Evolutionary conservation across 2,797 vertebrate species (phyloP), one percentile per base, ranked within the genome.

Genomic region (Neomorphus geoffroyi): DNA sequence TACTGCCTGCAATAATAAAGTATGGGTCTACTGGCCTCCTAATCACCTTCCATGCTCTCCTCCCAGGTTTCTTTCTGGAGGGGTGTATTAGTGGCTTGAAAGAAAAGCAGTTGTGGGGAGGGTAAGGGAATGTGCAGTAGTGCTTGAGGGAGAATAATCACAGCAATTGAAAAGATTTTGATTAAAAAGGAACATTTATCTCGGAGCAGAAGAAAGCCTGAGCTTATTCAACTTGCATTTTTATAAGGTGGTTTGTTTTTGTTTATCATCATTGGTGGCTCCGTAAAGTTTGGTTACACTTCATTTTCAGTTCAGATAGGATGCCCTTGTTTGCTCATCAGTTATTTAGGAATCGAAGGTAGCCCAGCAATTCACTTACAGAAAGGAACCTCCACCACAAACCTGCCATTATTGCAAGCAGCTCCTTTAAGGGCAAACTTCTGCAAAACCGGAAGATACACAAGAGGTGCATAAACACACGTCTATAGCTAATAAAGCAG

Each of bases 331-430:
- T 86, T 71, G 35, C 37, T 74, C 5, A 26, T 65, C 81, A 60
- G 0, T 46, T 85, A 46, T 39, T 69, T 33, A 27, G 33, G 62
- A 72, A 54, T 57, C 28, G 12, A 91, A 94, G 22, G 56, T 45
- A 62, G 43, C 45, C 56, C 69, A 0, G 1, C 26, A 23, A 32
- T 26, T 57, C 33, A 33, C 32, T 57, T 0, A 1, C 43, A 69
- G 51, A 88, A 75, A 39, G 56, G 15, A 62, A 16, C 39, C 69
- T 43, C 73, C 8, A 18, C 30, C 75, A 64, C 77, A 81, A 72
- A 72, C 23, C 43, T 72, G 61, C 35, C n/a, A 9, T 24, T 33
- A 12, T 33, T 37, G 8, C 5, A 32, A 66, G 45, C 24, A 74
- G 22, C 39, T 78, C 33, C 60, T 81, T 45, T 48, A 66, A 64